A percentile compares a stretch with the other conserved stretches of the same genome.
phyloP scores from a whole-genome alignment of 2,888 invertebrate genomes.

The Nephrocerus scutellatus region DNA sequence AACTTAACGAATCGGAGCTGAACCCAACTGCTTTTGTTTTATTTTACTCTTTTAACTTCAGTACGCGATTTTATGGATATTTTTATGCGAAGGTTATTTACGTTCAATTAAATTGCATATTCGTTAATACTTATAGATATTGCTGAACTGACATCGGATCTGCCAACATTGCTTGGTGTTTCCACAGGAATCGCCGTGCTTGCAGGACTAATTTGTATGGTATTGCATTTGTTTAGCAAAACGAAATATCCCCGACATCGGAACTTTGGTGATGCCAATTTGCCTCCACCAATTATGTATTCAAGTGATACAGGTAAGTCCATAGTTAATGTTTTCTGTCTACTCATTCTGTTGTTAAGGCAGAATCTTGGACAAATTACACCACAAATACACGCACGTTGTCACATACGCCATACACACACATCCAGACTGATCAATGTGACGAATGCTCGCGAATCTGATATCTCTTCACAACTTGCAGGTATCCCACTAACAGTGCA shows the following conservation, averaged over 20 bases:
- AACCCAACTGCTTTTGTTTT: no score
- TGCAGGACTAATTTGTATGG: slow-evolving; percentile 81
- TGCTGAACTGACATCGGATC: slow-evolving; percentile 73
- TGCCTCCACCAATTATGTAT: slow-evolving; percentile 77
- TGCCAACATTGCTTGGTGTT: slow-evolving; percentile 79
- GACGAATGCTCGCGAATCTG: slow-evolving; percentile 25
- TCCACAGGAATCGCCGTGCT: slow-evolving; percentile 79
- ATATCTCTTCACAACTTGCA: slow-evolving; percentile 40
- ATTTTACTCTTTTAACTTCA: no score
- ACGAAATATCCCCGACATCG: slow-evolving; percentile 58
- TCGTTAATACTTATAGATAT: slow-evolving; percentile 67
- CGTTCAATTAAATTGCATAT: no score
- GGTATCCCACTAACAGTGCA: slow-evolving; percentile 57
- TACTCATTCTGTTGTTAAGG: no score
- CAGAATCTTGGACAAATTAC: background rate
- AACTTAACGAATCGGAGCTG: no score
- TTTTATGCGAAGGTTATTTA: no score
- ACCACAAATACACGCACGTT: background rate
- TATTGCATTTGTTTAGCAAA: slow-evolving; percentile 71
- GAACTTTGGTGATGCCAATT: slow-evolving; percentile 74
- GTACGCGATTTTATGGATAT: no score
- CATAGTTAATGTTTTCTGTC: no score
- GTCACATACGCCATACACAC: background rate
- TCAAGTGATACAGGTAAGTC: slow-evolving; percentile 73
- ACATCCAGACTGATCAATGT: background rate